Evolutionary conservation across 2,113 vertebrate genomes (phyloP).

Genomic region (Myocastor coypus): DNA sequence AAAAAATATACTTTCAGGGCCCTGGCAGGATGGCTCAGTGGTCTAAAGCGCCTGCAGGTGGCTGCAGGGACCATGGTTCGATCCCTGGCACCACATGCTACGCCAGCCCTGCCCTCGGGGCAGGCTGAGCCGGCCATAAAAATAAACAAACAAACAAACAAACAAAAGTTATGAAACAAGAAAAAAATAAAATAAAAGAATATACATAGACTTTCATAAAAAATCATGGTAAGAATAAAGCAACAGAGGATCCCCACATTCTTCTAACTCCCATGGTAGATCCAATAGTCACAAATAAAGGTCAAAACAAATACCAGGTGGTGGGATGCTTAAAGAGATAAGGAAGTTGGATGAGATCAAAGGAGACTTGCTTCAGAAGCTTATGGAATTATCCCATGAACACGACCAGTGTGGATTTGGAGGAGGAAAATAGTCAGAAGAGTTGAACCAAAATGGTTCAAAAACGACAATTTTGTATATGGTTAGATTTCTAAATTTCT

Average conservation of each 20-base stretch:
- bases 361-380: not conserved
- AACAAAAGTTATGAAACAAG: too few relatives aligned
- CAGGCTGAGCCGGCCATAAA: too few relatives aligned
- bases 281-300: not conserved
- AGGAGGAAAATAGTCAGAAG: not conserved
- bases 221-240: not conserved
- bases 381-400: not conserved
- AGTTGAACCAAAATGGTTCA: not conserved
- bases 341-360: not conserved
- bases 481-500: too few relatives aligned
- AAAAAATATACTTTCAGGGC: too few relatives aligned
- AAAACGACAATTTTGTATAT: not conserved
- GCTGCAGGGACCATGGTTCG: too few relatives aligned
- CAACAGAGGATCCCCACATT: not conserved
- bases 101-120: too few relatives aligned
- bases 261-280: not conserved
- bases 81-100: too few relatives aligned
- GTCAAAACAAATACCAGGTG: not conserved
- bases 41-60: too few relatives aligned
- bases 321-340: not conserved
- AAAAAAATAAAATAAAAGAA: too few relatives aligned
- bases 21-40: too few relatives aligned
- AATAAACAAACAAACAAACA: too few relatives aligned
- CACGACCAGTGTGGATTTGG: not conserved
- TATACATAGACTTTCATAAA: not conserved